phyloP scores from a whole-genome alignment of 2,113 vertebrate genomes.

The Bombycilla garrulus region DNA sequence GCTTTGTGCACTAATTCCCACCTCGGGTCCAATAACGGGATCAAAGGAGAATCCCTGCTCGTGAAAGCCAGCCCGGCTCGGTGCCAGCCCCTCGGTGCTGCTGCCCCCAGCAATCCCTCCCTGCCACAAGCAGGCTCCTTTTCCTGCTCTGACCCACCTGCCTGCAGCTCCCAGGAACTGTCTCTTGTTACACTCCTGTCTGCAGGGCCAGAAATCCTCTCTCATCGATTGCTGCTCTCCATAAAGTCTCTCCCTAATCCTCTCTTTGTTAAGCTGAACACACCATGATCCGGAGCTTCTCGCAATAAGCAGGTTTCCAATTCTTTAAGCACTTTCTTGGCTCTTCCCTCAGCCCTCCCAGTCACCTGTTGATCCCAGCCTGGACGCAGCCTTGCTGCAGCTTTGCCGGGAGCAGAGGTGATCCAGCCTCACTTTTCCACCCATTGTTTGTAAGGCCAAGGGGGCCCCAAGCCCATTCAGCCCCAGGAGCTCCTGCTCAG shows the following conservation, averaged over 20 bases:
- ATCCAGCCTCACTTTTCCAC: background rate
- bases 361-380: background rate
- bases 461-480: background rate
- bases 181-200: background rate
- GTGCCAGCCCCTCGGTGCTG: fast-evolving
- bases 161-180: background rate
- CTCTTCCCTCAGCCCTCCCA: background rate
- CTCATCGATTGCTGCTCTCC: background rate
- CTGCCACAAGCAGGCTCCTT: fast-evolving
- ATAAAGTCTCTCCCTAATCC: background rate
- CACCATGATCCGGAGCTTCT: background rate
- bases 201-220: background rate
- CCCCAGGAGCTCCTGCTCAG: background rate
- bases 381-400: background rate
- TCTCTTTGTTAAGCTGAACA: background rate
- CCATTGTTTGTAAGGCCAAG: background rate
- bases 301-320: background rate
- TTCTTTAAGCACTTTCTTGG: background rate
- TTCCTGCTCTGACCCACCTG: background rate
- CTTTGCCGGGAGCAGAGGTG: background rate
- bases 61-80: fast-evolving
- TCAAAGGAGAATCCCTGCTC: background rate
- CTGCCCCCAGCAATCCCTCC: background rate
- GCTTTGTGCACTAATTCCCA: background rate
- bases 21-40: background rate